Percentiles rank a stretch among this genome's conserved stretches.
Evolutionary conservation across 1,140 invertebrate genomes (phyloP).

Genomic region (Tribolium madens): DNA sequence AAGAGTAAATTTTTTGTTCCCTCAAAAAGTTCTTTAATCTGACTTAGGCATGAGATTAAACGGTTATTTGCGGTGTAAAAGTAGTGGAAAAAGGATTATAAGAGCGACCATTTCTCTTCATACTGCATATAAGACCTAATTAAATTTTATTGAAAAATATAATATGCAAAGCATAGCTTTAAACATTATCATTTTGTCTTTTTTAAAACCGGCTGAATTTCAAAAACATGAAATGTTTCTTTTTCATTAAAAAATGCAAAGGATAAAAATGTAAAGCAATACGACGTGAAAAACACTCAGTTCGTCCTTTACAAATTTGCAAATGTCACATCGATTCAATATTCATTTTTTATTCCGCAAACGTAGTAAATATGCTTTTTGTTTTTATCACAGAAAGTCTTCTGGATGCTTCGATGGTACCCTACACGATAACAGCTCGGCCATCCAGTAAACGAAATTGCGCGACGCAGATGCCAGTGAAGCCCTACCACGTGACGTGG

Average conservation of each 20-base stretch:
- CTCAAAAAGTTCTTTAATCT: no score
- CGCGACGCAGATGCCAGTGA: conserved; percentile 65
- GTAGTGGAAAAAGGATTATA: no score
- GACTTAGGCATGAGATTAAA: no score
- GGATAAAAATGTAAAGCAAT: background rate
- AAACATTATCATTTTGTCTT: background rate
- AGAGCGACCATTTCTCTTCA: no score
- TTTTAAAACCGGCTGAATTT: background rate
- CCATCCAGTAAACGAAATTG: conserved; percentile 64
- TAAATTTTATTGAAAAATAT: no score
- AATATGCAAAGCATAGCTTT: no score
- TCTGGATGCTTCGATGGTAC: conserved; percentile 60
- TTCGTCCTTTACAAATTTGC: background rate
- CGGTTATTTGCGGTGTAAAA: no score
- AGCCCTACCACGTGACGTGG: conserved; percentile 66
- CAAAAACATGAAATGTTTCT: background rate
- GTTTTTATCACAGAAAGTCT: conserved; percentile 60
- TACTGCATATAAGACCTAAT: no score
- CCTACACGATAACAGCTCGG: conserved; percentile 63
- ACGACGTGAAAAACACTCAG: background rate
- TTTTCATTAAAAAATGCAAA: background rate
- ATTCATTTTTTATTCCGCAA: background rate
- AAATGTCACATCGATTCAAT: background rate
- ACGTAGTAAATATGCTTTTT: background rate
- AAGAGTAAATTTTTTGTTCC: no score